Percentiles rank a stretch among this genome's conserved stretches.
Evolutionary conservation across 1,140 invertebrate species (phyloP).

Genomic region (Aphis craccivora): DNA sequence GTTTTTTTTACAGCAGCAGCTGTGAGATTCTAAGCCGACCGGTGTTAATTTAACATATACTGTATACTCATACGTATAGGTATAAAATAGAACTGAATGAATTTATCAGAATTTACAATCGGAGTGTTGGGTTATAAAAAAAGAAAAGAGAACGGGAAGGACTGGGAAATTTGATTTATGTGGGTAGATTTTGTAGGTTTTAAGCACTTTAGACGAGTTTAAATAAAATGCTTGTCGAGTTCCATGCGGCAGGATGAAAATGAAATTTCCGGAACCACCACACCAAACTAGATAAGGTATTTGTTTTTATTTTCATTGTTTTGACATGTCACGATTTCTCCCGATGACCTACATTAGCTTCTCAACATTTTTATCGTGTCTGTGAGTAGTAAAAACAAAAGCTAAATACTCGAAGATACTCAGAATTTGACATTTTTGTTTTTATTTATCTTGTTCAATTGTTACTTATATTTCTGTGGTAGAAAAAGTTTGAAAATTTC

Average conservation of each 20-base stretch:
- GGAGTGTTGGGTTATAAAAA: background rate
- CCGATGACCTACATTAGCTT: constrained; percentile 10
- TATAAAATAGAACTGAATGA: constrained; percentile 11
- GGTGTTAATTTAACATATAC: background rate
- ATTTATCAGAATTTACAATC: constrained; percentile 56
- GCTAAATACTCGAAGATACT: background rate
- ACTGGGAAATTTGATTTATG: constrained; percentile 47
- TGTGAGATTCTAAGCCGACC: background rate
- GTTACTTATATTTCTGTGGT: background rate
- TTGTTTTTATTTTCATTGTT: constrained; percentile 47
- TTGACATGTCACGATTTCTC: constrained; percentile 7
- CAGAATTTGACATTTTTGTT: constrained; percentile 35
- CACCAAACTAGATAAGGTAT: constrained; percentile 34
- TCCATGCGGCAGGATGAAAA: constrained; percentile 27
- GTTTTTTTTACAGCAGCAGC: background rate
- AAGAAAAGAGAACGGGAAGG: background rate
- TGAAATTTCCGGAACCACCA: constrained; percentile 48
- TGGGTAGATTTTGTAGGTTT: constrained; percentile 42
- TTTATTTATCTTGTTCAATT: constrained; percentile 42
- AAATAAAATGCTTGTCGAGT: constrained; percentile 50
- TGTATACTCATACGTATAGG: background rate
- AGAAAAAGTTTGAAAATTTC: constrained; percentile 27
- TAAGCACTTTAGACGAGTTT: constrained; percentile 45
- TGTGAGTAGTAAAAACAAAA: background rate
- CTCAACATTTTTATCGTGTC: constrained; percentile 39